Conservation (phyloP, 2,888 invertebrate genomes). For the Leptopilina drosophilae region DNA sequence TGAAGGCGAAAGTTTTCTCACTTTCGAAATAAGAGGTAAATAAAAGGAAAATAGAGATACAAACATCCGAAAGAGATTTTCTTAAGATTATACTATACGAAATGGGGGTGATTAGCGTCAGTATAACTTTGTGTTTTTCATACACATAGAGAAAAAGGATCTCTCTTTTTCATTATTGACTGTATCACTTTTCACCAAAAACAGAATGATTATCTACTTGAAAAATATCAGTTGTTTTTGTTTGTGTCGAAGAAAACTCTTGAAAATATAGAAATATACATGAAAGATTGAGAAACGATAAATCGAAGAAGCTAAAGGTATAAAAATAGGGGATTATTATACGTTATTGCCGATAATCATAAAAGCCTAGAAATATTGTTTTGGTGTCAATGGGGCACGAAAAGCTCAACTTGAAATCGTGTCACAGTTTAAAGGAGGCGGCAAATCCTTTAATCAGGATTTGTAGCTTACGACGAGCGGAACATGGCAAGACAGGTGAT, state of each 20-base stretch:
- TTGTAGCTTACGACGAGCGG: constrained; percentile 36
- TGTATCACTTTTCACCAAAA: neutral
- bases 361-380: no score
- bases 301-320: neutral
- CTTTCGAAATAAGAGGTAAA: no score
- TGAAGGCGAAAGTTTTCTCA: no score
- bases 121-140: no score
- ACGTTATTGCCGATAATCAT: neutral
- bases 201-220: constrained; percentile 3
- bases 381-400: neutral
- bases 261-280: neutral
- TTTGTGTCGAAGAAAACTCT: constrained; percentile 22
- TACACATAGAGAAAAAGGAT: neutral
- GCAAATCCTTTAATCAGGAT: constrained; percentile 40
- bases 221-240: neutral
- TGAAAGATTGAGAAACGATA: neutral
- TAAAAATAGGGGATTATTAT: constrained; percentile 18
- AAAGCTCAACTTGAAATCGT: constrained; percentile 23
- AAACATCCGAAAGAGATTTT: no score
- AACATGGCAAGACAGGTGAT: constrained; percentile 42
- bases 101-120: neutral
- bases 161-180: neutral
- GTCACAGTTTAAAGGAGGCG: constrained; percentile 26
- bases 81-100: neutral
- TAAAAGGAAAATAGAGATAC: no score